Base-by-base conservation (phyloP, 2,888 invertebrate species). In the Hydropsyche betteni region DNA sequence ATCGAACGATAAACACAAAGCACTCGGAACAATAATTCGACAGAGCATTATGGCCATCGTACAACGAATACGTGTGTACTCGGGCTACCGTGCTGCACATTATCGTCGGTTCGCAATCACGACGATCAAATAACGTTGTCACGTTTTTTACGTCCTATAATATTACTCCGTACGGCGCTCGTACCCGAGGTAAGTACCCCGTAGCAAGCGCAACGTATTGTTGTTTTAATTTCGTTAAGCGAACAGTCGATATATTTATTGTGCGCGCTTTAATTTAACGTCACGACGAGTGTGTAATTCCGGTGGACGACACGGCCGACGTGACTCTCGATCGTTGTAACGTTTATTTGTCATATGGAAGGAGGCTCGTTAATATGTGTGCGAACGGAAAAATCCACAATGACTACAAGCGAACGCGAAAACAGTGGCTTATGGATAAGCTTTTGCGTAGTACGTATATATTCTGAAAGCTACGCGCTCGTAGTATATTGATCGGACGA, bases 81-180 rank as follows among this genome's bases (percentile, higher is more conserved):
- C 16, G 24, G 61, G 61, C 61, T 61, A 61, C 61, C 33, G 61
- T 10, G 61, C 14, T 61, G 24, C 16, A 61, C 33, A 24, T 61
- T 61, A 61, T 61, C 61, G 61, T 16, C 61, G 61, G 61, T 61
- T 61, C 24, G 61, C 61, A 61, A 61, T 61, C 61, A 61, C 61
- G 61, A 61, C 33, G 61, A 61, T 61, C 61, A 61, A 61, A 61
- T 61, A 61, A 61, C 61, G 61, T 61, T 61, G 61, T 61, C 61
- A 61, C 61, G 61, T 61, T 61, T 61, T 61, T 61, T 61, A 16
- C 61, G 61, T 61, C 33, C 16, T 8, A 24, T 24, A 24, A 24
- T 24, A 24, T 24, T 24, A 24, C 24, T 24, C 24, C 24, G 61
- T 16, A 53, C 12, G 8, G 12, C 14, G 53, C 12, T 12, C 53